A percentile compares a stretch with the other conserved stretches of the same genome.
Conservation (phyloP, 2,888 invertebrate genomes). For the Mesorhabditis spiculigera region DNA sequence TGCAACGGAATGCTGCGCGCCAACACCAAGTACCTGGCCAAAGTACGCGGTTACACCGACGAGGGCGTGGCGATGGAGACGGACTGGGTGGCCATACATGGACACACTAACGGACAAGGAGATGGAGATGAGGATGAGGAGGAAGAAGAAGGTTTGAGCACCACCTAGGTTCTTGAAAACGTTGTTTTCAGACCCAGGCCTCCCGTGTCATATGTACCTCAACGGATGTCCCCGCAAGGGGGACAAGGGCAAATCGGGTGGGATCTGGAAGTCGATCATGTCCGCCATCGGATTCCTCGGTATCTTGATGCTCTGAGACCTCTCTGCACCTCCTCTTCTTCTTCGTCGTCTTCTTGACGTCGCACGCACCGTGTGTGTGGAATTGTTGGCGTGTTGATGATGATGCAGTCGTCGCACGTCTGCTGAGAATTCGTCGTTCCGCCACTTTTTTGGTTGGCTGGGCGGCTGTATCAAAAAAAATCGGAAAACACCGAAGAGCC, state of each 20-base stretch:
- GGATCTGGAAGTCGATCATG: background rate
- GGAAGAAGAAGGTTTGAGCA: constrained; percentile 21
- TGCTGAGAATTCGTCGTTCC: too few species aligned
- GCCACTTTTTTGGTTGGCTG: too few species aligned
- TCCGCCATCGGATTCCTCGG: background rate
- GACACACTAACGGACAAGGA: constrained; percentile 24
- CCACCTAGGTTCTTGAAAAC: background rate
- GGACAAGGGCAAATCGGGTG: background rate
- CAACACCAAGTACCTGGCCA: constrained; percentile 48
- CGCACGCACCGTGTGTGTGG: too few species aligned
- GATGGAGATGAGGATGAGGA: constrained; percentile 28
- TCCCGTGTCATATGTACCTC: constrained; percentile 56
- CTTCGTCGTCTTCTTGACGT: too few species aligned
- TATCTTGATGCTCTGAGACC: background rate
- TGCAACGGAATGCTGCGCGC: constrained; percentile 53
- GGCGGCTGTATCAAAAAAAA: too few species aligned
- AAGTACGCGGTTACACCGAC: constrained; percentile 51
- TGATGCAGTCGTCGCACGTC: too few species aligned
- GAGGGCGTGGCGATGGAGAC: constrained; percentile 54
- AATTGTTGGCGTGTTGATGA: too few species aligned
- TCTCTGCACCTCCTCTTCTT: too few species aligned
- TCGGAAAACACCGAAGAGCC: too few species aligned
- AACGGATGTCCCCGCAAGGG: constrained; percentile 50
- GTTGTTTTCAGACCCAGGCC: constrained; percentile 40
- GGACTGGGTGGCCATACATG: constrained; percentile 50